A percentile compares a stretch with the other conserved stretches of the same genome.
These are phyloP conservation scores for Nemapogon koenigi DNA, from an alignment of 2,888 invertebrate species.

Conservation along the genomic window DNA sequence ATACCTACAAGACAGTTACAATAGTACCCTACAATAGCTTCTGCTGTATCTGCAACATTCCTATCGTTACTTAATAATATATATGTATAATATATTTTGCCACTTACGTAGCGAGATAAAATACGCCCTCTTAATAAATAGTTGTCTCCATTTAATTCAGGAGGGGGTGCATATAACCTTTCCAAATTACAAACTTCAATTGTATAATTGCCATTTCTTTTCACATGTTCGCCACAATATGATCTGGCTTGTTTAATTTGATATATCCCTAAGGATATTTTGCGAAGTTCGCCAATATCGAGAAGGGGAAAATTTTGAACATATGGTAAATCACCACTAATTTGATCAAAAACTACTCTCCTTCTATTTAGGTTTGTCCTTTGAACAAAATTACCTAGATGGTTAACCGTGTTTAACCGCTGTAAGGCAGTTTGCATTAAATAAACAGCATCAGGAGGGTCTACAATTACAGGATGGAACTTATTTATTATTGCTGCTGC, in stretches of 20 bases:
- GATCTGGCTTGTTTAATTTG: background rate
- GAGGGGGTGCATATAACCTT: too few relatives aligned
- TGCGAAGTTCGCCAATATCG: background rate
- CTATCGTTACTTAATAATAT: too few relatives aligned
- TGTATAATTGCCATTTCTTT: too few relatives aligned
- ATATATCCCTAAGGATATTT: background rate
- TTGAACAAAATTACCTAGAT: background rate
- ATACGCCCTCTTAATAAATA: too few relatives aligned
- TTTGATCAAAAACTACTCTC: background rate
- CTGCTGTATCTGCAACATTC: too few relatives aligned
- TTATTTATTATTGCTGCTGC: constrained; percentile 17
- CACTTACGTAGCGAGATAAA: too few relatives aligned
- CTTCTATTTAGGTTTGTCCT: background rate
- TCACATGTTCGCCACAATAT: constrained; percentile 2
- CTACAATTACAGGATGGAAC: constrained; percentile 5
- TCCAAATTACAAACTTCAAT: too few relatives aligned
- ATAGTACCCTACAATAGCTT: too few relatives aligned
- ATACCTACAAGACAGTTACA: too few relatives aligned
- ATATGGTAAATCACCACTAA: background rate
- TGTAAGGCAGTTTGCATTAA: background rate
- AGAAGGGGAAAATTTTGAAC: background rate
- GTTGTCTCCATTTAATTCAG: too few relatives aligned
- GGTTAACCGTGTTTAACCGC: background rate
- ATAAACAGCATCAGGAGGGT: background rate
- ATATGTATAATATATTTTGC: too few relatives aligned